Evolutionary conservation across 2,888 invertebrate species (phyloP).

Genomic region (Eueremaeus valkanovi): DNA sequence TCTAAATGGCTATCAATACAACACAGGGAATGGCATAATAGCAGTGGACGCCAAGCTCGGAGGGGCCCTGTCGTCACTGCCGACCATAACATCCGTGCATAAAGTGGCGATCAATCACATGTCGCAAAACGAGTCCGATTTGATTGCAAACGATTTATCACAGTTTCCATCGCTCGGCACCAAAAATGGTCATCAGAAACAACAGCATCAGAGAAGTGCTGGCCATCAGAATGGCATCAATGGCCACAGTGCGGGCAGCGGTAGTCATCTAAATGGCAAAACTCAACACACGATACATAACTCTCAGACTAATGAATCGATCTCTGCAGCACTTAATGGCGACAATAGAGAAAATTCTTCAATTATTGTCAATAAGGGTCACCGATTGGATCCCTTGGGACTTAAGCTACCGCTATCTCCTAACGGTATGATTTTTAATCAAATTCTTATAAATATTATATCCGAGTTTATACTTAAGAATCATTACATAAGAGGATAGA

Average conservation of each 20-base stretch:
- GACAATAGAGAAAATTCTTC: conserved; percentile 36
- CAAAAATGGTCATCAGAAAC: background rate
- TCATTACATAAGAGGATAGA: no score
- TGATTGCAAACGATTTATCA: background rate
- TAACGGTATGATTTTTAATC: conserved; percentile 55
- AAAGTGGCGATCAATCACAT: conserved; percentile 40
- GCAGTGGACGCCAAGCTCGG: conserved; percentile 18
- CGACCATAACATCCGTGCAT: conserved; percentile 43
- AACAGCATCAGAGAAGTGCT: no score
- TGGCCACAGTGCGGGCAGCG: background rate
- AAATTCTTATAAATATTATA: conserved; percentile 25
- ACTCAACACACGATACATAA: no score
- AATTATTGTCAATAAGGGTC: conserved; percentile 38
- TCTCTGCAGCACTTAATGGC: conserved; percentile 34
- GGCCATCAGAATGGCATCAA: background rate
- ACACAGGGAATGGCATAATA: conserved; percentile 38
- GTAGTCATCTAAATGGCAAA: background rate
- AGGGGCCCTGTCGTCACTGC: conserved; percentile 30
- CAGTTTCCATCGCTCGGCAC: background rate
- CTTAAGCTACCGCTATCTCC: conserved; percentile 59
- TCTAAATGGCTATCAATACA: background rate
- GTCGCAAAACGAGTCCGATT: background rate
- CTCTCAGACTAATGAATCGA: no score
- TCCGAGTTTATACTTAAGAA: no score
- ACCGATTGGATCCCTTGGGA: conserved; percentile 52